A percentile compares a stretch with the other conserved stretches of the same genome.
phyloP scores from a whole-genome alignment of 2,797 vertebrate species.

The Syngnathus rostellatus region DNA sequence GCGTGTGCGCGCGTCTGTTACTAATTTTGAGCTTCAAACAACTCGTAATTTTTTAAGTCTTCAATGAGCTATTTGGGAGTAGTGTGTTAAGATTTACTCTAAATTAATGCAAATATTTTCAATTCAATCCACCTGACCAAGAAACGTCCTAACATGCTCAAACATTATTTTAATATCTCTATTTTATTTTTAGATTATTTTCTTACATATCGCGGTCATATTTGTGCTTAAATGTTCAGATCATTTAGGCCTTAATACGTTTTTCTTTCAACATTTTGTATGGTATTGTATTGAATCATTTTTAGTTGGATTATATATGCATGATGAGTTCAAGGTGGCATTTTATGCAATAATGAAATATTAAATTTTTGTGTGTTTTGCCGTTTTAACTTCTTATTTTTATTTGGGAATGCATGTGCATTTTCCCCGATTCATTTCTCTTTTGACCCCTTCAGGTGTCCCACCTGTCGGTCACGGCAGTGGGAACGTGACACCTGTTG shows the following conservation, averaged over 20 bases:
- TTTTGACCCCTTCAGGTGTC: conserved; percentile 40
- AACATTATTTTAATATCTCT: too few species aligned
- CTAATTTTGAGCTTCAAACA: not conserved
- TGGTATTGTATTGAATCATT: not conserved
- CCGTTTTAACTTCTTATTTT: not conserved
- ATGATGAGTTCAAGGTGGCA: not conserved
- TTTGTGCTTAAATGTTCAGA: not conserved
- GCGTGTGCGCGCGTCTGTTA: too few species aligned
- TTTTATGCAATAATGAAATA: not conserved
- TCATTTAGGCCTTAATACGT: not conserved
- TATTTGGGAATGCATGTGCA: not conserved
- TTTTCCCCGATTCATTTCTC: not conserved
- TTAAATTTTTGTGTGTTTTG: not conserved
- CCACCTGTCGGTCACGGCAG: conserved; percentile 42
- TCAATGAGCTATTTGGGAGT: too few species aligned
- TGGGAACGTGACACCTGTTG: conserved; percentile 61
- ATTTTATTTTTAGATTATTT: not conserved
- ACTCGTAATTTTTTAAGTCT: not conserved
- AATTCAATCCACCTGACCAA: not conserved
- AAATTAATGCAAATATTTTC: too few species aligned
- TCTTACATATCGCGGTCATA: not conserved
- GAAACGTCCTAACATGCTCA: not conserved
- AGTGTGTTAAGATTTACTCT: too few species aligned
- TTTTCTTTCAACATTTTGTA: not conserved
- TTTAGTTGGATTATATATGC: not conserved